phyloP scores from a whole-genome alignment of 2,113 vertebrate genomes.

The Epinephelus fuscoguttatus region DNA sequence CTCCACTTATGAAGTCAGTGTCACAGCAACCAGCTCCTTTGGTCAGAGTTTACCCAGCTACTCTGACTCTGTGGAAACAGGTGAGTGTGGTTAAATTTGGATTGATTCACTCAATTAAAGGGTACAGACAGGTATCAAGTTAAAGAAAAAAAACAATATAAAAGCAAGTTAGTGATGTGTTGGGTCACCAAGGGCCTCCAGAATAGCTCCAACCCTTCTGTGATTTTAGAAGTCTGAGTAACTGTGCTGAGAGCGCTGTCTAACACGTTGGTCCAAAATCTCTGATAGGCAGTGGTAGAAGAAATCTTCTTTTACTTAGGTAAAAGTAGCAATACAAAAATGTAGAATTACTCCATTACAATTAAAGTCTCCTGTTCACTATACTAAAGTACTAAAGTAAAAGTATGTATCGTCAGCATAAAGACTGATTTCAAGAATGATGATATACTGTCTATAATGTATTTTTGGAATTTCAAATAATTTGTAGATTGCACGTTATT shows the following conservation, averaged over 20 bases:
- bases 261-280: not conserved
- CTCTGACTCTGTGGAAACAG: slow-evolving; percentile 88
- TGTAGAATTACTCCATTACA: not conserved
- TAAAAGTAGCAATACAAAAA: not conserved
- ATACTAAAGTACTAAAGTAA: not conserved
- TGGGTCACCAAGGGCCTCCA: not conserved
- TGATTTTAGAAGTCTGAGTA: not conserved
- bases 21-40: slow-evolving; percentile 80
- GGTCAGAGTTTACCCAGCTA: slow-evolving; percentile 92
- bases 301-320: not conserved
- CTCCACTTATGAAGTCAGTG: slow-evolving; percentile 87
- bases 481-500: not conserved
- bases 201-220: not conserved
- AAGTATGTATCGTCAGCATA: not conserved
- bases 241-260: not conserved
- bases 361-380: not conserved
- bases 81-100: slow-evolving; percentile 64
- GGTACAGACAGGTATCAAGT: not conserved
- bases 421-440: not conserved
- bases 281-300: not conserved
- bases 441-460: not conserved
- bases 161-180: not conserved
- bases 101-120: not conserved
- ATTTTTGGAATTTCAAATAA: not conserved
- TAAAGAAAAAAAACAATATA: not conserved